Conservation (phyloP, 1,140 invertebrate genomes). For the Trichogramma pretiosum region DNA sequence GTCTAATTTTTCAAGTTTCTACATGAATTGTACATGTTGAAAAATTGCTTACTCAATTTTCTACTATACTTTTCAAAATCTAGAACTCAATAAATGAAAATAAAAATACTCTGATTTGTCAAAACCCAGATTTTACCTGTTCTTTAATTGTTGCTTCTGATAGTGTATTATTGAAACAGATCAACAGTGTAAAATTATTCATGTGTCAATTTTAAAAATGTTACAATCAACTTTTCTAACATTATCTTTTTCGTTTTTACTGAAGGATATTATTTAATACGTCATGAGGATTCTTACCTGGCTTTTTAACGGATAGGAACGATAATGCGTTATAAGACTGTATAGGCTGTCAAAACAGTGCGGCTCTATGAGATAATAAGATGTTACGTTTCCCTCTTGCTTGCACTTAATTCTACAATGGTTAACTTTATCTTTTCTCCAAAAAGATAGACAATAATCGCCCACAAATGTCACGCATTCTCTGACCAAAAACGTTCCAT, state of each 20-base stretch:
- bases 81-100: too few species aligned
- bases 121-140: too few species aligned
- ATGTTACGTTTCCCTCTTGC: constrained; percentile 79
- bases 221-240: too few species aligned
- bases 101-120: too few species aligned
- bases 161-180: constrained; percentile 26
- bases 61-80: too few species aligned
- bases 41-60: too few species aligned
- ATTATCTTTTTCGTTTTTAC: neutral
- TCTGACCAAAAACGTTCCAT: constrained; percentile 90
- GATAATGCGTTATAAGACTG: constrained; percentile 84
- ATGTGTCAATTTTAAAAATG: too few species aligned
- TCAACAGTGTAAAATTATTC: constrained; percentile 19
- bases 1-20: too few species aligned
- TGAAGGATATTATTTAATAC: neutral
- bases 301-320: constrained; percentile 74
- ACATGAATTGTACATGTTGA: too few species aligned
- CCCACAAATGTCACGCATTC: constrained; percentile 94
- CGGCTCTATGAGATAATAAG: constrained; percentile 86
- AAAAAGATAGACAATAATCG: constrained; percentile 92
- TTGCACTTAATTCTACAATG: constrained; percentile 88
- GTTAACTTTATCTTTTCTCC: constrained; percentile 79
- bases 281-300: constrained; percentile 45
- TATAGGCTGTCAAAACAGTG: constrained; percentile 88
- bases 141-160: too few species aligned